phyloP scores from a whole-genome alignment of 2,113 vertebrate species.

The Plecturocebus donacophilus region DNA sequence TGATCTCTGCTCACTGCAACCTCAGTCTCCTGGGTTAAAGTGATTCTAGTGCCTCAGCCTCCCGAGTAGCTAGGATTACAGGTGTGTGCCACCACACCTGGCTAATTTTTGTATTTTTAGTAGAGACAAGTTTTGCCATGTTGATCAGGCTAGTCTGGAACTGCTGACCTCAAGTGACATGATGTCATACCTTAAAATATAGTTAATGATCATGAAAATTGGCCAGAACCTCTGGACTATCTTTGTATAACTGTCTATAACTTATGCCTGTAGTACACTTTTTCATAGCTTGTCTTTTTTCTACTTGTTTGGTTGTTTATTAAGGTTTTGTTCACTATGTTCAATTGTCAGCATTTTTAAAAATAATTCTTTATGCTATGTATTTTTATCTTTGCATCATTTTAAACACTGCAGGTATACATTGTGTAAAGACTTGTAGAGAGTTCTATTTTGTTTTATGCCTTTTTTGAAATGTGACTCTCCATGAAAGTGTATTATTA shows the following conservation, averaged over 20 bases:
- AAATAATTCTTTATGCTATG: neutral
- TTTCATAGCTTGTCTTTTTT: neutral
- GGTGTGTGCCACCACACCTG: no score
- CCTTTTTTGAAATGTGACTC: neutral
- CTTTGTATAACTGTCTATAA: neutral
- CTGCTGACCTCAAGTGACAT: neutral
- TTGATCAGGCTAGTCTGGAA: no score
- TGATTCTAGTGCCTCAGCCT: no score
- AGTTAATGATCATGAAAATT: neutral
- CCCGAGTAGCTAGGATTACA: no score
- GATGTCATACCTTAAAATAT: neutral
- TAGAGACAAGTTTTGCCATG: no score
- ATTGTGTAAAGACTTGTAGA: neutral
- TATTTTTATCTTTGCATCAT: neutral
- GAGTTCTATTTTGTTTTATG: neutral
- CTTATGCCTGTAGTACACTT: neutral
- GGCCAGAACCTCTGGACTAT: neutral
- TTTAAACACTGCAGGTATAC: neutral
- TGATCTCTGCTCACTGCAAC: no score
- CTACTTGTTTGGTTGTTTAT: neutral
- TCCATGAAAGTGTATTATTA: neutral
- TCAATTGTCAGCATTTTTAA: neutral
- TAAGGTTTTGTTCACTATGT: neutral
- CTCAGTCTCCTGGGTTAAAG: no score
- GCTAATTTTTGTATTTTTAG: no score